Evolutionary conservation across 2,797 vertebrate genomes (phyloP).

Genomic region (Megalops cyprinoides): DNA sequence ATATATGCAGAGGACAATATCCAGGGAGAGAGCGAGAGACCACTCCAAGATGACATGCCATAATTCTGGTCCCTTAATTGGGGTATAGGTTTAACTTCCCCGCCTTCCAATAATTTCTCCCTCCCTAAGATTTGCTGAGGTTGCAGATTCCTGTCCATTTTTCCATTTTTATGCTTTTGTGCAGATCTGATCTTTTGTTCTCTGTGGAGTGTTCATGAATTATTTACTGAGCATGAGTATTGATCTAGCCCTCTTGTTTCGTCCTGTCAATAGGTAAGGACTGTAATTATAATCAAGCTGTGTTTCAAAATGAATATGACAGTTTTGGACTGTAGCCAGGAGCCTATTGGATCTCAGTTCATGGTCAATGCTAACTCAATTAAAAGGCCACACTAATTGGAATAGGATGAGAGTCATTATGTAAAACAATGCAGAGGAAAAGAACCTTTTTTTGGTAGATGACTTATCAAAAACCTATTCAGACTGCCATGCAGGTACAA

Average conservation of each 20-base stretch:
- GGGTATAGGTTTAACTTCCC: constrained; percentile 32
- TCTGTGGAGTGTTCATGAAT: constrained; percentile 62
- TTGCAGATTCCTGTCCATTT: constrained; percentile 49
- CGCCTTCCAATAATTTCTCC: constrained; percentile 38
- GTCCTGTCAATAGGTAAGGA: constrained; percentile 57
- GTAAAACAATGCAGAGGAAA: constrained; percentile 35
- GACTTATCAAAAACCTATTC: not conserved
- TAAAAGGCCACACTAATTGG: constrained; percentile 55
- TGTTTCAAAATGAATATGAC: constrained; percentile 55
- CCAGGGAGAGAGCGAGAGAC: constrained; percentile 38
- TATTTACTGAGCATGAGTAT: constrained; percentile 63
- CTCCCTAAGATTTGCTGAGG: constrained; percentile 57
- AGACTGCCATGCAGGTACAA: not conserved
- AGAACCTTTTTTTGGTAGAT: not conserved
- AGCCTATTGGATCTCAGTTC: constrained; percentile 41
- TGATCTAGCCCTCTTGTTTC: constrained; percentile 52
- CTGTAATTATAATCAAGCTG: constrained; percentile 57
- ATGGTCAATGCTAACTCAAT: constrained; percentile 53
- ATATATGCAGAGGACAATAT: constrained; percentile 37
- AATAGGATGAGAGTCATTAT: constrained; percentile 45
- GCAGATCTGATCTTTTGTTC: constrained; percentile 59
- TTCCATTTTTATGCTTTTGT: constrained; percentile 45
- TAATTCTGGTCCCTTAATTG: constrained; percentile 55
- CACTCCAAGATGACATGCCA: constrained; percentile 37
- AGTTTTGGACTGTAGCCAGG: constrained; percentile 40